Conservation (phyloP, 2,797 vertebrate genomes). For the Enteromius thamalakanensis region DNA sequence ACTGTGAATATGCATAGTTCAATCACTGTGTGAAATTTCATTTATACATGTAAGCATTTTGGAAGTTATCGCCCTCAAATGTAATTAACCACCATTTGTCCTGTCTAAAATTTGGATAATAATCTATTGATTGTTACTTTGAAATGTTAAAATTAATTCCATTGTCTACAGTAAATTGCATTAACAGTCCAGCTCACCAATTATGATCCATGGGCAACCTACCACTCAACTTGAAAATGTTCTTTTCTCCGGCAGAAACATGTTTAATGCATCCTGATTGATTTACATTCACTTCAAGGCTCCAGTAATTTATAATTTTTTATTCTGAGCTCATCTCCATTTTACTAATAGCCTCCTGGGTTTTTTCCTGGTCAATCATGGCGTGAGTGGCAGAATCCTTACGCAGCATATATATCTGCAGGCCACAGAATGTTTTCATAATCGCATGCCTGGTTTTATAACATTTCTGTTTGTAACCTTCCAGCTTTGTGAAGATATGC, state of each 20-base stretch:
- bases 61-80: conserved; percentile 57
- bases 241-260: conserved; percentile 40
- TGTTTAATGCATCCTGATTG: conserved; percentile 60
- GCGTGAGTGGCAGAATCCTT: conserved; percentile 37
- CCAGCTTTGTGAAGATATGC: conserved; percentile 4
- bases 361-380: conserved; percentile 20
- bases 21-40: conserved; percentile 56
- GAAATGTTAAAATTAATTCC: conserved; percentile 55
- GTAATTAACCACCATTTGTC: conserved; percentile 56
- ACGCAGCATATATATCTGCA: conserved; percentile 28
- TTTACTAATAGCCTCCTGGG: conserved; percentile 49
- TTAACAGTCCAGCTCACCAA: conserved; percentile 45
- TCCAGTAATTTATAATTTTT: conserved; percentile 53
- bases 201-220: conserved; percentile 46
- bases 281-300: conserved; percentile 59
- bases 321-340: conserved; percentile 35
- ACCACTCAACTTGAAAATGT: conserved; percentile 17
- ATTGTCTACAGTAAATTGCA: conserved; percentile 56
- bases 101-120: conserved; percentile 39
- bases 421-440: conserved; percentile 38
- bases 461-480: conserved; percentile 22
- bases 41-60: conserved; percentile 47
- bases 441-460: conserved; percentile 44
- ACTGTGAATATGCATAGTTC: conserved; percentile 54
- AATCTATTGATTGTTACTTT: conserved; percentile 52